Conservation (phyloP, 1,140 invertebrate species). For the Saxidomus purpurata region DNA sequence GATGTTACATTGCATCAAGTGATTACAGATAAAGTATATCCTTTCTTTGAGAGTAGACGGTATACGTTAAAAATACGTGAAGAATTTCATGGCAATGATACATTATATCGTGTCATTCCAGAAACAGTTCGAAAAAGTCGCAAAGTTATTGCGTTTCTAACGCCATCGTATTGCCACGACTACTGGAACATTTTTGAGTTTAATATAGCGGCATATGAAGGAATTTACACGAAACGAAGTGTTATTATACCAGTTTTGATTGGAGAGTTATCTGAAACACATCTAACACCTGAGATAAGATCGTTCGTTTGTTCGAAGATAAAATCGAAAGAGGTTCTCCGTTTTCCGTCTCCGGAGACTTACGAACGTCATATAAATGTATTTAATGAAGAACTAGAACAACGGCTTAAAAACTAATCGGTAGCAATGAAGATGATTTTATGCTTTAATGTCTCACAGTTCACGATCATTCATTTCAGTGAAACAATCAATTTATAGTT, state of each 20-base stretch:
- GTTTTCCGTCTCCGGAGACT: background rate
- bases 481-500: no score
- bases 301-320: background rate
- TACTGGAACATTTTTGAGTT: constrained; percentile 52
- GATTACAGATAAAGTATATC: background rate
- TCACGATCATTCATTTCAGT: no score
- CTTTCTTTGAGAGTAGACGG: background rate
- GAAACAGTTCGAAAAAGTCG: background rate
- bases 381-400: background rate
- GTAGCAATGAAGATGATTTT: no score
- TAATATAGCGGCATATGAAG: constrained; percentile 53
- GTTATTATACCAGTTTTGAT: background rate
- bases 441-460: no score
- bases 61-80: background rate
- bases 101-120: constrained; percentile 3
- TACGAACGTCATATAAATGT: background rate
- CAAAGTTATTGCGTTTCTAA: constrained; percentile 18
- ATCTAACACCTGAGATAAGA: background rate
- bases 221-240: constrained; percentile 41
- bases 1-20: constrained; percentile 4
- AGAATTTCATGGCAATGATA: background rate
- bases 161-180: constrained; percentile 7
- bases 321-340: background rate
- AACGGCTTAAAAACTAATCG: background rate
- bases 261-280: background rate